Evolutionary conservation across 2,797 vertebrate species (phyloP).

Genomic region (Hirundo rustica): DNA sequence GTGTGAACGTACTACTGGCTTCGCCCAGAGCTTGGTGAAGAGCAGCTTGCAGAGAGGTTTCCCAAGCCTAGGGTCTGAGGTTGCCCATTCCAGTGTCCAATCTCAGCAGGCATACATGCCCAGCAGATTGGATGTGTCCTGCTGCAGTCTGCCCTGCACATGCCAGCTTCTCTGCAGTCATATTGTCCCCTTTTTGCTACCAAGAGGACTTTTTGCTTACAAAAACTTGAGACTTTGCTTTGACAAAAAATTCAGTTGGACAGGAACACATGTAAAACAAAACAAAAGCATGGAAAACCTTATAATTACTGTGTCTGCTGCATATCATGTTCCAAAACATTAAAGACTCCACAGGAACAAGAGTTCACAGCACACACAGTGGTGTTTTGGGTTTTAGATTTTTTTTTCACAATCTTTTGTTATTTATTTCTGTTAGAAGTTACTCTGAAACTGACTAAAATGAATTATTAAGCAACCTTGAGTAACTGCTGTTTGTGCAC

Average conservation of each 20-base stretch:
- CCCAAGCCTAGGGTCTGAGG: not conserved
- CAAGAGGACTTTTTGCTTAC: not conserved
- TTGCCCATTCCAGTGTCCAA: not conserved
- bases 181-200: not conserved
- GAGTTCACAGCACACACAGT: not conserved
- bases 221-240: not conserved
- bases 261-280: conserved; percentile 37
- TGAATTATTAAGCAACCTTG: conserved; percentile 56
- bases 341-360: conserved; percentile 26
- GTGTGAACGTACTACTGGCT: accelerated
- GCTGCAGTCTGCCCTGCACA: accelerated
- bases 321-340: conserved; percentile 29
- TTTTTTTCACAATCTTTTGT: not conserved
- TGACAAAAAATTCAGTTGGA: conserved; percentile 16
- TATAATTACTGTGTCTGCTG: not conserved
- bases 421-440: conserved; percentile 30
- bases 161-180: not conserved
- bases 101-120: not conserved
- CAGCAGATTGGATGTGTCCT: not conserved
- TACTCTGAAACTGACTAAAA: conserved; percentile 14
- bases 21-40: not conserved
- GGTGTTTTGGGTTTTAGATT: not conserved
- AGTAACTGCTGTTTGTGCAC: not conserved
- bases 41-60: not conserved
- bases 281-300: conserved; percentile 4